Base-by-base conservation (phyloP, 1,140 invertebrate species). In the Ceratosolen fusciceps region DNA sequence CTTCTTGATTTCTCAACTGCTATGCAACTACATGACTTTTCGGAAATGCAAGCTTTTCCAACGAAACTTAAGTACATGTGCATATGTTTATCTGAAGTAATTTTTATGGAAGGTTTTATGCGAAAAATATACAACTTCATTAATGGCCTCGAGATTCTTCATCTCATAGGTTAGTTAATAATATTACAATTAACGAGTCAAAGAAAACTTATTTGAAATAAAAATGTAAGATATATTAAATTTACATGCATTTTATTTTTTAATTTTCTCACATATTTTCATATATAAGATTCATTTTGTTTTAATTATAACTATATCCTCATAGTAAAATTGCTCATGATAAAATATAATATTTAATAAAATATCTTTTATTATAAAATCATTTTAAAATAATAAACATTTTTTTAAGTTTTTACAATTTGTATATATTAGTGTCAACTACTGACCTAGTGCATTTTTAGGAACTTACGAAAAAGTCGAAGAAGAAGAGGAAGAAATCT, bases 81-180 rank as follows among this genome's bases (percentile, higher is more conserved):
- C 88, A 97, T 99, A 84, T 99, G 98, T 85, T 91, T 99, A 0
- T 99, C 98, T 0, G 98, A 99, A 89, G 98, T 99, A 67, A 99
- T 99, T 87, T 99, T 99, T 90, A 98, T 99, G 95, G 99, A 99
- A 90, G 99, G 98, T n/a, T 99, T 99, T 87, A 99, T 99, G 97
- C 92, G 99, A 79, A 98, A 99, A 90, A 99, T 99, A 81, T 99
- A 99, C 89, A 99, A 99, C 87, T 99, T 99, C 87, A 98, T 99
- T 85, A 99, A 99, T 81, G 98, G 98, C 12, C 88, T 99, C n/a
- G 97, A 99, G 92, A 97, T 99, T 79, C 91, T 99, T 43, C 98
- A 99, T 91, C 92, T 99, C 31, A 98, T 99, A 87, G 99, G 97
- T 97, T 90, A 87, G 91, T 84, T 82, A 80, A 58, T 0, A 37